Evolutionary conservation across 2,888 invertebrate species (phyloP), one percentile per base, ranked within the genome.

Genomic region (Scaptodrosophila latifasciaeformis): DNA sequence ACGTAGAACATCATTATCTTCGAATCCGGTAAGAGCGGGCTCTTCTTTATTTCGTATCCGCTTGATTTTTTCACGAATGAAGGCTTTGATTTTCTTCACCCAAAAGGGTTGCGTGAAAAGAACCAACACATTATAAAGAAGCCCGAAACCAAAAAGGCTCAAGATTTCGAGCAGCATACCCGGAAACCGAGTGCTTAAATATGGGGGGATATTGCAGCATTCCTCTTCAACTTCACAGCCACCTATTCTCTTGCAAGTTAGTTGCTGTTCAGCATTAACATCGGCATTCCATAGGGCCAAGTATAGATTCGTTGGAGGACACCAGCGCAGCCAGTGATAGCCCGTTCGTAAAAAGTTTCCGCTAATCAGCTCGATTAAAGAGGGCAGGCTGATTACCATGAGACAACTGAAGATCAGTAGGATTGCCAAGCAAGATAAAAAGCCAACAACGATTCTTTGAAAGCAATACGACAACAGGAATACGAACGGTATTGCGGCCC

Each of bases 281-380:
- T 59, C 51, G 1, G 52, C 4, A n/a, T 49, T 49, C 17, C 45
- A 45, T 9, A 53, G 27, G 2, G 21, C 49, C n/a, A 27, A 43
- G 30, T 45, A 49, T 19, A 59, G 45, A n/a, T 48, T 48, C 47
- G 53, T 51, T 6, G 52, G 49, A 0, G 61, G 54, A 1, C 54
- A 58, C 54, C 54, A 54, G 9, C 37, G n/a, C n/a, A n/a, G n/a
- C n/a, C n/a, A n/a, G n/a, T n/a, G n/a, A n/a, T n/a, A n/a, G n/a
- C n/a, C n/a, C n/a, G n/a, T n/a, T n/a, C n/a, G n/a, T n/a, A n/a
- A n/a, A n/a, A n/a, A n/a, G n/a, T n/a, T n/a, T n/a, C n/a, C n/a
- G n/a, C n/a, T n/a, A n/a, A n/a, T n/a, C n/a, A n/a, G n/a, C n/a
- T n/a, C n/a, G n/a, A n/a, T 29, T 24, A 7, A 54, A 42, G 2